Base-by-base conservation (phyloP, 2,113 vertebrate species). In the Zosterops pallidus region DNA sequence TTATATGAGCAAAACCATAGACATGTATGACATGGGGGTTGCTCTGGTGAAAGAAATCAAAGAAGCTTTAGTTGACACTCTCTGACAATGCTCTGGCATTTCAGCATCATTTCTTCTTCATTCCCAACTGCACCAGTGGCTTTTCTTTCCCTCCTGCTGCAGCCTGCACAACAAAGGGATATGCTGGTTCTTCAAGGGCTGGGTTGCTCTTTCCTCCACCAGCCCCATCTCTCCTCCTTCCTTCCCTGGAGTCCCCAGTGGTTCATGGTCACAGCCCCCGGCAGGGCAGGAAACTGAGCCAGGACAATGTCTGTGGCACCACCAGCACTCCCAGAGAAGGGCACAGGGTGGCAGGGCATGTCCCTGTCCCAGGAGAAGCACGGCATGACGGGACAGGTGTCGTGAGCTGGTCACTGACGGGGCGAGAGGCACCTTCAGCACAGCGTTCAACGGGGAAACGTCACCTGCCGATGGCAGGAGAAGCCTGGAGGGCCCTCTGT, bases 61-160 rank as follows among this genome's bases (percentile, higher is more conserved):
- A 97, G 94, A 90, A 95, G 95, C 94, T 94, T 95, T 96, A 97
- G 96, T 88, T 95, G 95, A 96, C 79, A 55, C 84, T 90, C 89
- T 96, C 91, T 95, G 89, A 70, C 53, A 83, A 86, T 46, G 83
- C 90, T 90, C 80, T 79, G 94, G 74, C 92, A 77, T 95, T 94
- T 95, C 94, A 79, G 94, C 89, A 89, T 93, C 94, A 59, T 87
- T 55, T 96, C 91, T 87, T 78, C 79, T 90, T 60, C 90, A 78
- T 85, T 59, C 44, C 37, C 86, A 95, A 88, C 53, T 70, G 68
- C 90, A 89, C 79, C 82, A 42, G 79, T 88, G 92, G 92, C 93
- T 95, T 96, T 96, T 82, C 67, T 41, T 90, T 75, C 76, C 75
- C 49, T 94, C n/a, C 60, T 93, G 83, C 86, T 9, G 26, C 82